phyloP scores from a whole-genome alignment of 2,888 invertebrate genomes.

The Zelleria hepariella region DNA sequence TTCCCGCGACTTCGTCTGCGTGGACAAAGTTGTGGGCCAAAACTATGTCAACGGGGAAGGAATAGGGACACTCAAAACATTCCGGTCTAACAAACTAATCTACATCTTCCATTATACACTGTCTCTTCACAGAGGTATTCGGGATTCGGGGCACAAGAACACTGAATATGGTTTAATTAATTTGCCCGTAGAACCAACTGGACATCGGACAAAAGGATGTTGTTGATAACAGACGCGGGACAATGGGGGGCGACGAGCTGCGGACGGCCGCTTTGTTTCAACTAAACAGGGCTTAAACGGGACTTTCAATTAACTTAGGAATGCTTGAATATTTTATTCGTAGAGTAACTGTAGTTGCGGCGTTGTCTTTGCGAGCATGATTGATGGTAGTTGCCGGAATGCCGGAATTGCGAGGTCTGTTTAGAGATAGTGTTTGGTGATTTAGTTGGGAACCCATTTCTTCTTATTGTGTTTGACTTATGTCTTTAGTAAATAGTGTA shows the following conservation, averaged over 20 bases:
- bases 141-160: not conserved
- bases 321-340: not conserved
- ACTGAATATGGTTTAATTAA: constrained; percentile 3
- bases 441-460: too few species aligned
- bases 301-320: constrained; percentile 47
- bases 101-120: not conserved
- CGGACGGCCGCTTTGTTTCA: constrained; percentile 24
- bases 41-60: not conserved
- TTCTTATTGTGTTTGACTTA: not conserved
- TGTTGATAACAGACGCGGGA: constrained; percentile 35
- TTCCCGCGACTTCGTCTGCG: not conserved
- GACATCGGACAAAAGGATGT: constrained; percentile 28
- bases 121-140: not conserved
- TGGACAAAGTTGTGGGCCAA: too few species aligned
- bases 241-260: constrained; percentile 33
- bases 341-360: not conserved
- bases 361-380: not conserved
- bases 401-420: not conserved
- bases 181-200: not conserved
- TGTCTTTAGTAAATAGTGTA: too few species aligned
- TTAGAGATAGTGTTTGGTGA: not conserved
- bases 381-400: not conserved
- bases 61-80: too few species aligned
- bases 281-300: constrained; percentile 22
- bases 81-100: not conserved